Evolutionary conservation across 2,888 invertebrate species (phyloP).

Genomic region (Rhaphigaster nebulosa): DNA sequence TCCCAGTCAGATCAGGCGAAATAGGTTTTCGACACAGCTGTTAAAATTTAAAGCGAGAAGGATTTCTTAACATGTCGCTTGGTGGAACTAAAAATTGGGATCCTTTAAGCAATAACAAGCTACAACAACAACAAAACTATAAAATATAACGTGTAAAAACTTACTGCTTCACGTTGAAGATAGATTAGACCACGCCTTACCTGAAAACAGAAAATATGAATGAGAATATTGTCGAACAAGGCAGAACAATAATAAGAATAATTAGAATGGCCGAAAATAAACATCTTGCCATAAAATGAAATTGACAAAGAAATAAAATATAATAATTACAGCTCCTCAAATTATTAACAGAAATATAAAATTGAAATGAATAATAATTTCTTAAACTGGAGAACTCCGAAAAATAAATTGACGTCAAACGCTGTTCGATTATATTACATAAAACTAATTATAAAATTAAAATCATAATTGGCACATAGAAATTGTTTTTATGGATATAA

Average conservation of each 20-base stretch:
- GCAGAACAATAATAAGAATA: neutral
- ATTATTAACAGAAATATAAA: too few relatives aligned
- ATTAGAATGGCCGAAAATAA: too few relatives aligned
- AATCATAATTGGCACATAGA: too few relatives aligned
- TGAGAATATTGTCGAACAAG: neutral
- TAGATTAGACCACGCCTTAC: neutral
- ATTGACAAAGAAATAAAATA: neutral
- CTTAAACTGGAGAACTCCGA: too few relatives aligned
- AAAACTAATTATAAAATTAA: too few relatives aligned
- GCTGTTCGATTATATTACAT: too few relatives aligned
- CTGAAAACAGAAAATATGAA: neutral
- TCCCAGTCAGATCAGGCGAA: neutral
- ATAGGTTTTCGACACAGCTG: neutral
- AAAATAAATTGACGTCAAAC: too few relatives aligned
- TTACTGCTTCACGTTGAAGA: neutral
- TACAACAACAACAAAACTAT: neutral
- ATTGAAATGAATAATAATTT: too few relatives aligned
- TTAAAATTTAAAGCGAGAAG: neutral
- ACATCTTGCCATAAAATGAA: neutral
- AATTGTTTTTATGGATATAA: too few relatives aligned
- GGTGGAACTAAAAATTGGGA: neutral
- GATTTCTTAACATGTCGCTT: conserved; percentile 13
- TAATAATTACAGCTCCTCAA: neutral
- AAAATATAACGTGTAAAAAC: neutral
- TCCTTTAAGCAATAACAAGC: neutral